Base-by-base conservation (phyloP, 2,113 vertebrate species). In the Brachyhypopomus occidentalis region DNA sequence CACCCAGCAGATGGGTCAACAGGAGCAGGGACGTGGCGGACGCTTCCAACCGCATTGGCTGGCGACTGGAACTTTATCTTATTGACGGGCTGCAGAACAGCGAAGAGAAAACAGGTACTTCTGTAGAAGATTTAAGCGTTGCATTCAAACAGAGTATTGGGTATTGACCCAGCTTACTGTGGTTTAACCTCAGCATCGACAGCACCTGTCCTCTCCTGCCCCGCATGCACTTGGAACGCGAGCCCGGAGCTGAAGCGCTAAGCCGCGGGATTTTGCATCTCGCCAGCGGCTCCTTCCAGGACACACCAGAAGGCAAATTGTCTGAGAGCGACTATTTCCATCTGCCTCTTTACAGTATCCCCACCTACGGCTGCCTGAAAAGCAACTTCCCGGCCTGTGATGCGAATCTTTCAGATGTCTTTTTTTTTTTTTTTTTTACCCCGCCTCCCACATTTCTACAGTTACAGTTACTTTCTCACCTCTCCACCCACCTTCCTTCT, bases 141-240 rank as follows among this genome's bases (percentile, higher is more conserved):
- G 0, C 41, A 6, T 23, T 67, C 23, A 52, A 1, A 9, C 25
- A 36, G 23, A 66, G 41, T 17, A 11, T 60, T 69, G 48, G 69
- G 34, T 72, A 69, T 81, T 52, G 79, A 60, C 60, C 20, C 12
- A 52, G 38, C 72, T 75, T 34, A 63, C 38, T 78, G 77, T 38
- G 66, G 77, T 64, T 80, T 80, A 73, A 80, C 78, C 41, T 59
- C 34, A 9, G 11, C 56, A 72, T 80, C 41, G 58, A 72, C 58
- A n/a, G 38, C 22, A 20, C 36, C 70, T 75, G 72, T 8, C 63
- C 72, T 36, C 34, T 60, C 5, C 63, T n/a, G 70, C 52, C 52
- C 62, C 5, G 17, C 20, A 0, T 17, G 52, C 23, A n/a, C 30
- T 64, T 4, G 38, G 22, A 63, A 64, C 30, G 19, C 17, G 71